Conservation (phyloP, 2,113 vertebrate species). For the Budorcas taxicolor region DNA sequence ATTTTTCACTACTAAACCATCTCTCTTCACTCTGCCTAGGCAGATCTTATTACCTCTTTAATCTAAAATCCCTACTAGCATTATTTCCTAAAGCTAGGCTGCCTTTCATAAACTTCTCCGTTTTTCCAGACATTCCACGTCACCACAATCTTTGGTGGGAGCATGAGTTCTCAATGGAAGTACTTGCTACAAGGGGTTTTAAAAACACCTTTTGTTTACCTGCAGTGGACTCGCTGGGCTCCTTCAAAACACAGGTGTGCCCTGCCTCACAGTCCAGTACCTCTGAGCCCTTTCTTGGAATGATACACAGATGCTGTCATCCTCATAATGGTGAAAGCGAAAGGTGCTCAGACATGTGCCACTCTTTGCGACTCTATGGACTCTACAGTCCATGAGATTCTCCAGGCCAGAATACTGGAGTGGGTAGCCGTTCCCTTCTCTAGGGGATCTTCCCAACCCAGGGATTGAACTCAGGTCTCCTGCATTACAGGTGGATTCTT, state of each 20-base stretch:
- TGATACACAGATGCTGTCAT: neutral
- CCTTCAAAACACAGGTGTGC: neutral
- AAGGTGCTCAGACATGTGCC: neutral
- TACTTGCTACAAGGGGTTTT: neutral
- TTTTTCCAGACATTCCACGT: slow-evolving; percentile 37
- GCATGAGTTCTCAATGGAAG: neutral
- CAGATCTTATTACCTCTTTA: slow-evolving; percentile 58
- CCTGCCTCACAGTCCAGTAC: neutral
- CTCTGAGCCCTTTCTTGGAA: neutral
- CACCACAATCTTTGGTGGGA: neutral
- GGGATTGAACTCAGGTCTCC: neutral
- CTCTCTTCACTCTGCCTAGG: slow-evolving; percentile 52
- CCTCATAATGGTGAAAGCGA: neutral
- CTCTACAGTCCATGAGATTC: neutral
- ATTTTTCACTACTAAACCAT: slow-evolving; percentile 50
- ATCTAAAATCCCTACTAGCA: slow-evolving; percentile 57
- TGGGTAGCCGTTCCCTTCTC: neutral
- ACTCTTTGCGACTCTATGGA: neutral
- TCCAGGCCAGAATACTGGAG: neutral
- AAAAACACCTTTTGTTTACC: neutral
- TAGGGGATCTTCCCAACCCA: neutral
- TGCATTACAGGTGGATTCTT: neutral
- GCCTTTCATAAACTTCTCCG: slow-evolving; percentile 47
- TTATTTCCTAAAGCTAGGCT: slow-evolving; percentile 37
- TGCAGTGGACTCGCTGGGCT: neutral